Conservation (phyloP, 2,113 vertebrate species). For the Psettodes erumei region DNA sequence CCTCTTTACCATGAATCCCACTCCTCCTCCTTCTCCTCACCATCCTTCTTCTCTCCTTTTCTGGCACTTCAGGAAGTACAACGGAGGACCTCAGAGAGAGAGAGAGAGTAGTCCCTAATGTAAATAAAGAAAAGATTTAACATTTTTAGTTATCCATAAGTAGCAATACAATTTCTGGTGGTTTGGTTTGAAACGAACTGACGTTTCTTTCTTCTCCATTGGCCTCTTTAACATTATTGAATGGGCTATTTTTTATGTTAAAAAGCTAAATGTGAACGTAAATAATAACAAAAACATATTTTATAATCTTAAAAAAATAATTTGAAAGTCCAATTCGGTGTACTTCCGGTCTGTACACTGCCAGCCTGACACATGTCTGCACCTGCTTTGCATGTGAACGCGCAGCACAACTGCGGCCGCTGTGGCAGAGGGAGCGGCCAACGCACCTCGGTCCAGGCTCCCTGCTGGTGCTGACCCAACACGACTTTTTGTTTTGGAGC, state of each 20-base stretch:
- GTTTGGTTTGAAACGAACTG: not conserved
- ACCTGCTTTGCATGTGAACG: not conserved
- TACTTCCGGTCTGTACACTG: conserved; percentile 11
- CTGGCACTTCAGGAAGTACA: not conserved
- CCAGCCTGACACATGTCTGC: not conserved
- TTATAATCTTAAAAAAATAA: no score
- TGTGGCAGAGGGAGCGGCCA: not conserved
- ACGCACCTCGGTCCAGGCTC: not conserved
- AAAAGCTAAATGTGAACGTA: not conserved
- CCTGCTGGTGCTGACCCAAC: not conserved
- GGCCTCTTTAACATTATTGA: not conserved
- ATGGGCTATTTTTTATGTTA: not conserved
- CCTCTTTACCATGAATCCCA: conserved; percentile 55
- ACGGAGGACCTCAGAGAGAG: not conserved
- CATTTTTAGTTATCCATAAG: not conserved
- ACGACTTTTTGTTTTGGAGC: not conserved
- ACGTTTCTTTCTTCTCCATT: not conserved
- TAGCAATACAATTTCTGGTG: not conserved
- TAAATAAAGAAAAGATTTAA: not conserved
- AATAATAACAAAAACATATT: not conserved
- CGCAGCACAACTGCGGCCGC: not conserved
- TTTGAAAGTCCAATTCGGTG: conserved; percentile 17
- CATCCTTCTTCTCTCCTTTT: not conserved
- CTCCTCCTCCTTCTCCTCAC: not conserved
- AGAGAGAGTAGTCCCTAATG: no score